Base-by-base conservation (phyloP, 64 coral and sea anemone species). In the Pocillopora verrucosa region DNA sequence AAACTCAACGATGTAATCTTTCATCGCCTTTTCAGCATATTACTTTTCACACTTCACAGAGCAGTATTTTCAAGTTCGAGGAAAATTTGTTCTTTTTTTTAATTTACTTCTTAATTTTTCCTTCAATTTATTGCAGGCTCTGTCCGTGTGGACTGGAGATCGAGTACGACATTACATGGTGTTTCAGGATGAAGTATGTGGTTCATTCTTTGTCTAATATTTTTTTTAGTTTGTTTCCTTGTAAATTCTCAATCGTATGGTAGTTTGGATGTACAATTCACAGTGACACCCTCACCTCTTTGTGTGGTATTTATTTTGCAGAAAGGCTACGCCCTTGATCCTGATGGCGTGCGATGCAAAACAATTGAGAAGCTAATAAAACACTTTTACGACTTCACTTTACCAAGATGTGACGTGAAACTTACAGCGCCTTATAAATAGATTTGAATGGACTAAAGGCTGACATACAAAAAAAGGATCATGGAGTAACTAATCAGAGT, bases 61-160 rank as follows among this genome's bases (percentile, higher is more conserved):
- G 67, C 0, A 25, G 25, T 70, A 16, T 67, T 67, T 20, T 9
- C 22, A 20, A 67, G 22, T 67, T 20, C 7, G 16, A 20, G 9
- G 16, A 20, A 20, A 20, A 22, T 17, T 67, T 22, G 4, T 67
- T 67, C 0, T 22, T 67, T 16, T 67, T 13, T 16, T 64, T 64
- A 22, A 24, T 25, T 11, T 22, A 10, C 24, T 13, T 61, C 59
- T 4, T 25, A 1, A n/a, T 24, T 22, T 16, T n/a, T 82, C 16
- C 30, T 1, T 80, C 24, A 4, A 9, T 60, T 26, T n/a, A 13
- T 64, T 63, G 14, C 38, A 85, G 82, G 82, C 82, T 85, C 72
- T 85, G 64, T n/a, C 82, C 22, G 82, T 85, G 82, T 85, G 82
- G 82, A 85, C 82, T 72, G 82, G 82, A 72, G 82, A 85, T 51